Base-by-base conservation (phyloP, 2,797 vertebrate genomes). In the Hypotaenidia philippensis region DNA sequence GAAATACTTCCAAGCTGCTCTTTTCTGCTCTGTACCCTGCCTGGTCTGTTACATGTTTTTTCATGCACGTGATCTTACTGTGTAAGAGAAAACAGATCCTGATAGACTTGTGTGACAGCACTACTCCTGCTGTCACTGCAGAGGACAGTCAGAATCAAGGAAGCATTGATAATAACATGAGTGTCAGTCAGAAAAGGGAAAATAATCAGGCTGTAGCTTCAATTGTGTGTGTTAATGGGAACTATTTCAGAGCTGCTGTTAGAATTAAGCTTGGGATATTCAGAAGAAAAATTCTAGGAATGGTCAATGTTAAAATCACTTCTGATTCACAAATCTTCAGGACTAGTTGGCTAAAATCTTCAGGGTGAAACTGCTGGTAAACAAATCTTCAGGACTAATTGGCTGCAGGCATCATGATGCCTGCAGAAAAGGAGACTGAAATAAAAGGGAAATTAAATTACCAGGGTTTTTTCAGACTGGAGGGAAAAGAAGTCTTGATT, bases 391-490 rank as follows among this genome's bases (percentile, higher is more conserved):
- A 47, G 41, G 36, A 38, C 26, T 89, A 40, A 52, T 49, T 15
- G 49, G 12, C 38, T 78, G 17, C 29, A 60, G 36, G 36, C 36
- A 36, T 36, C 36, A 32, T 75, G 25, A 49, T 45, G 64, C 27
- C 26, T 55, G 25, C 44, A 69, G n/a, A 31, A 27, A 49, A 66
- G 17, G 22, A 59, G n/a, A 38, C 38, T 47, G 14, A 66, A 78
- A 50, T 52, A 34, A 60, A 92, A 64, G 13, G 5, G 23, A 64
- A 57, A 83, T 21, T 13, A n/a, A 80, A 26, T 55, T 16, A 66
- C 11, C 57, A 56, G 0, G 0, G 3, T 57, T 72, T 65, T 53
- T 71, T 79, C 18, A 57, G 23, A 29, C 6, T 2, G 0, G 3
- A 3, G 13, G 27, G 41, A 60, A 40, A 41, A 61, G 26, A 21